Evolutionary conservation across 2,113 vertebrate genomes (phyloP).

Genomic region (Irena cyanogastra): DNA sequence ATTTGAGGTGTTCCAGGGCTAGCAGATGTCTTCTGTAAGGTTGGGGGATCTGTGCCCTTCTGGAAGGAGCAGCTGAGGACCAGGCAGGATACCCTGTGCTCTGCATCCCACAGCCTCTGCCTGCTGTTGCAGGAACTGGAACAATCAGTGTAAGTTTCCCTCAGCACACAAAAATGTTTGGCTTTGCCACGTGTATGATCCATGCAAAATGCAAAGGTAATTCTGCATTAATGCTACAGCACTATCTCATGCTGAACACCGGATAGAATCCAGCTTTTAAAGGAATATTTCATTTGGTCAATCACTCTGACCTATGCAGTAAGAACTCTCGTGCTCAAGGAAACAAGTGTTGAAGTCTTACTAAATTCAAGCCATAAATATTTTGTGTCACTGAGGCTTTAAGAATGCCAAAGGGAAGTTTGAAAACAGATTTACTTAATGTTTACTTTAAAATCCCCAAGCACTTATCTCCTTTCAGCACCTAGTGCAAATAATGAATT

Average conservation of each 20-base stretch:
- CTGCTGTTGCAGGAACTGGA: neutral
- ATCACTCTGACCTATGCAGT: neutral
- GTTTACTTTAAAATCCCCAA: neutral
- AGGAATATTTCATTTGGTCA: neutral
- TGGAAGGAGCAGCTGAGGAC: neutral
- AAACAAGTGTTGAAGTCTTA: neutral
- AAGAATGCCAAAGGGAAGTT: neutral
- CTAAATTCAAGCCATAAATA: neutral
- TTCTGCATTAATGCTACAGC: neutral
- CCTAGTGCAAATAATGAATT: conserved; percentile 20
- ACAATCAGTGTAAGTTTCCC: neutral
- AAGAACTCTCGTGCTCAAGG: neutral
- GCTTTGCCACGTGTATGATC: neutral
- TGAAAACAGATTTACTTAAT: neutral
- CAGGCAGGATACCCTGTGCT: neutral
- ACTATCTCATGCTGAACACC: neutral
- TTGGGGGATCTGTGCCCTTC: neutral
- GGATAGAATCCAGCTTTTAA: neutral
- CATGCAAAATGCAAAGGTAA: neutral
- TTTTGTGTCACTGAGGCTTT: neutral
- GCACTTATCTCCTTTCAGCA: neutral
- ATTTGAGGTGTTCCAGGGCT: neutral
- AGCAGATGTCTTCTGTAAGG: neutral
- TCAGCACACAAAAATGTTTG: neutral
- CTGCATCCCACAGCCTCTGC: neutral